Evolutionary conservation across 2,113 vertebrate genomes (phyloP).

Genomic region (Cryptotis parvus): DNA sequence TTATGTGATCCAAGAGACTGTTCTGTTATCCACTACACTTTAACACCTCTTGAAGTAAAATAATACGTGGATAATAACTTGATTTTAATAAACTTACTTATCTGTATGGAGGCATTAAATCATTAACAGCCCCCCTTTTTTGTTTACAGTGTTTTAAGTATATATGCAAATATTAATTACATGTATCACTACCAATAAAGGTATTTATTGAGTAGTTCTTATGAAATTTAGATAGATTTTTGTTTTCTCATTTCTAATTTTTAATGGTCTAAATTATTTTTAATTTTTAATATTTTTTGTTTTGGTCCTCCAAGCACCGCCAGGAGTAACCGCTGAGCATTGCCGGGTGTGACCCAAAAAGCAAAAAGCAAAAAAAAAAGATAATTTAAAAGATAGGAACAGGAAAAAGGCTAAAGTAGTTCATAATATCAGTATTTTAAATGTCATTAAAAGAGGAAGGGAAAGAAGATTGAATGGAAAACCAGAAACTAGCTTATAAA

Average conservation of each 20-base stretch:
- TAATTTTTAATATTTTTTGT: not conserved
- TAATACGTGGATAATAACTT: not conserved
- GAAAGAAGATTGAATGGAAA: no score
- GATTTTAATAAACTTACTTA: conserved; percentile 15
- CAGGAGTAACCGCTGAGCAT: no score
- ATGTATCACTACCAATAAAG: conserved; percentile 1
- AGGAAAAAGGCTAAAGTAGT: no score
- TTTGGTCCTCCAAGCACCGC: no score
- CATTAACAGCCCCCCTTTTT: not conserved
- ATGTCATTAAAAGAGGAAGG: no score
- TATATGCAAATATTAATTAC: conserved; percentile 25
- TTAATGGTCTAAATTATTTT: not conserved
- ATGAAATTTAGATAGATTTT: not conserved
- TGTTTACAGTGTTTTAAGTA: not conserved
- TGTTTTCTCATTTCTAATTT: no score
- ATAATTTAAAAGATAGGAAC: no score
- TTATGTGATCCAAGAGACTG: not conserved
- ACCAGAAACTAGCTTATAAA: no score
- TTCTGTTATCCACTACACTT: not conserved
- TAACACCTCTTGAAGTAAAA: no score
- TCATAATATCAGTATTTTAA: no score
- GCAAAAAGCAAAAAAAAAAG: no score
- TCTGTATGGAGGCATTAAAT: not conserved
- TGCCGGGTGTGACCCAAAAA: no score
- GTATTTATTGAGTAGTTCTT: conserved; percentile 15